Evolutionary conservation across 2,113 vertebrate species (phyloP).

Genomic region (Halcyon senegalensis): DNA sequence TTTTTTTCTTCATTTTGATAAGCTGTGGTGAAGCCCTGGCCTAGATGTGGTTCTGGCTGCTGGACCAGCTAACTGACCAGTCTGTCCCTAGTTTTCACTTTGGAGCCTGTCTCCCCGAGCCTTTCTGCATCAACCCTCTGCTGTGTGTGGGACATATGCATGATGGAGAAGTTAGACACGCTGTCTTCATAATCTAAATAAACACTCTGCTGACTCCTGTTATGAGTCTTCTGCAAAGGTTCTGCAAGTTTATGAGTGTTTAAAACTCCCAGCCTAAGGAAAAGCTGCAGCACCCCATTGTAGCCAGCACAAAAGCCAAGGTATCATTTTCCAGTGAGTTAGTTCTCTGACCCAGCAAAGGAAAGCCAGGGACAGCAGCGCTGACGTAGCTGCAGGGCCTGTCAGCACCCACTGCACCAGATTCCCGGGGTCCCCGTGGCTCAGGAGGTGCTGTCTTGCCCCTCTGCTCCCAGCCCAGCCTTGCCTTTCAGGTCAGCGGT

Average conservation of each 20-base stretch:
- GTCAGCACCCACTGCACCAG: fast-evolving
- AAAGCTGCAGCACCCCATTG: background rate
- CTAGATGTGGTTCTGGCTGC: background rate
- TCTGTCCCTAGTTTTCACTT: background rate
- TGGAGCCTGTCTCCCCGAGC: background rate
- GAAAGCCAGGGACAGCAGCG: fast-evolving
- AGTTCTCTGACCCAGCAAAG: background rate
- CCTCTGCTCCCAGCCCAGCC: background rate
- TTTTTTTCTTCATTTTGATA: background rate
- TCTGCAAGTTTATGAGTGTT: background rate
- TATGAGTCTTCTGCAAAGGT: background rate
- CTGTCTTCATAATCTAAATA: background rate
- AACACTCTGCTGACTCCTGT: background rate
- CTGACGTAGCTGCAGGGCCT: background rate
- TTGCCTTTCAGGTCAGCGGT: background rate
- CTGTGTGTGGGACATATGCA: background rate
- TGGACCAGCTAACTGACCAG: background rate
- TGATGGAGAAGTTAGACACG: background rate
- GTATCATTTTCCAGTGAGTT: background rate
- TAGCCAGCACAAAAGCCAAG: background rate
- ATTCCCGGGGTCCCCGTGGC: fast-evolving
- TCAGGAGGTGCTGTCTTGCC: background rate
- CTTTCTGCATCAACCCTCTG: background rate
- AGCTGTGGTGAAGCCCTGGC: background rate
- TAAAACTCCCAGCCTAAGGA: background rate